Conservation (phyloP, 2,113 vertebrate species). For the Riparia riparia region DNA sequence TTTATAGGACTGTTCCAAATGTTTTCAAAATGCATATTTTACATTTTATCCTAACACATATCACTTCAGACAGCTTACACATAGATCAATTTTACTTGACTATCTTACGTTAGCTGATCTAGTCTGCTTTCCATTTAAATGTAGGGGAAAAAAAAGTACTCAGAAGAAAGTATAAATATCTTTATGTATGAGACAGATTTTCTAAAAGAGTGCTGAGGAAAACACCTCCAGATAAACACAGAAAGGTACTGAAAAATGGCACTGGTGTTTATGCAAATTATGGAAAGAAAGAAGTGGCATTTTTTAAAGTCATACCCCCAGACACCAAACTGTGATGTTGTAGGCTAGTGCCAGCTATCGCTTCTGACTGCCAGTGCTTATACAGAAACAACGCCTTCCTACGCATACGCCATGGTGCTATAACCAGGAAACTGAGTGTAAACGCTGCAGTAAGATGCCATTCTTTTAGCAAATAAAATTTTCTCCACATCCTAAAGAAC, state of each 20-base stretch:
- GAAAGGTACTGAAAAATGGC: not conserved
- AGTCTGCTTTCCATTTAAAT: not conserved
- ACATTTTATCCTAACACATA: not conserved
- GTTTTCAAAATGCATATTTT: not conserved
- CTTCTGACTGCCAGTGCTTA: not conserved
- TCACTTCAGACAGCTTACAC: not conserved
- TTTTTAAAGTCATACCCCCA: not conserved
- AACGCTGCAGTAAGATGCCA: not conserved
- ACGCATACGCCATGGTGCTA: accelerated
- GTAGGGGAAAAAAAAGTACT: not conserved
- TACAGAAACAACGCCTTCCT: not conserved
- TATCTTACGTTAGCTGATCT: not conserved
- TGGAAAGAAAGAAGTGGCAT: not conserved
- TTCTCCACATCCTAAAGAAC: not conserved
- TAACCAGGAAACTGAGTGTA: not conserved
- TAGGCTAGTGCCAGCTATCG: not conserved
- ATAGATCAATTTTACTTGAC: not conserved
- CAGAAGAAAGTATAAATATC: not conserved
- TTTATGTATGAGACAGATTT: not conserved
- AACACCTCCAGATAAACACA: not conserved
- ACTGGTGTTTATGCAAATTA: not conserved
- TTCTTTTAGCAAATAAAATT: not conserved
- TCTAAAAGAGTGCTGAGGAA: not conserved
- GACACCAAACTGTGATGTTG: not conserved
- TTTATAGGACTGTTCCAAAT: not conserved